A percentile compares a stretch with the other conserved stretches of the same genome.
Conservation (phyloP, 2,797 vertebrate species). For the Enteromius treurensis region DNA sequence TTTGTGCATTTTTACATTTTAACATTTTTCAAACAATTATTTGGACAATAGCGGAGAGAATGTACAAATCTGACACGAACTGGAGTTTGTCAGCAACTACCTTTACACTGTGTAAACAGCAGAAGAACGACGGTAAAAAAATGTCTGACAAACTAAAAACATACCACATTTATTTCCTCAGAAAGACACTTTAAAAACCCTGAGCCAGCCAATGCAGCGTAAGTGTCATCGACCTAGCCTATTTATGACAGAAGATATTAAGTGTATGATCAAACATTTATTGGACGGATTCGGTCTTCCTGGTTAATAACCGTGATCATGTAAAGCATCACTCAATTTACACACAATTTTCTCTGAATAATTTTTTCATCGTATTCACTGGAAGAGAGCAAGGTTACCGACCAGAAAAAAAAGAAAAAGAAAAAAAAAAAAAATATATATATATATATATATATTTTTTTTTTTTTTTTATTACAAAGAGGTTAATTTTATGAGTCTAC, state of each 20-base stretch:
- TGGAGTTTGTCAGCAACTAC: neutral
- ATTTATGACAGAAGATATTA: neutral
- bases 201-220: neutral
- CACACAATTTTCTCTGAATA: neutral
- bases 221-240: neutral
- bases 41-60: neutral
- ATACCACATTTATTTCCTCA: neutral
- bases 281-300: neutral
- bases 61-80: too few species aligned
- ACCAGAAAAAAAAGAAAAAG: neutral
- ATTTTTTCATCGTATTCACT: neutral
- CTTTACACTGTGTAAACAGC: neutral
- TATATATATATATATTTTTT: too few species aligned
- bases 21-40: neutral
- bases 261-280: neutral
- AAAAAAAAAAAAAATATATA: neutral
- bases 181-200: neutral
- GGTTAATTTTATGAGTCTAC: neutral
- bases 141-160: neutral
- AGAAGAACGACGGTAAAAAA: neutral
- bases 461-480: too few species aligned
- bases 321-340: neutral
- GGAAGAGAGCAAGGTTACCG: neutral
- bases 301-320: neutral
- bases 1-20: neutral